Evolutionary conservation across 2,113 vertebrate species (phyloP), one percentile per base, ranked within the genome.

Genomic region (Machaerirhynchus nigripectus): DNA sequence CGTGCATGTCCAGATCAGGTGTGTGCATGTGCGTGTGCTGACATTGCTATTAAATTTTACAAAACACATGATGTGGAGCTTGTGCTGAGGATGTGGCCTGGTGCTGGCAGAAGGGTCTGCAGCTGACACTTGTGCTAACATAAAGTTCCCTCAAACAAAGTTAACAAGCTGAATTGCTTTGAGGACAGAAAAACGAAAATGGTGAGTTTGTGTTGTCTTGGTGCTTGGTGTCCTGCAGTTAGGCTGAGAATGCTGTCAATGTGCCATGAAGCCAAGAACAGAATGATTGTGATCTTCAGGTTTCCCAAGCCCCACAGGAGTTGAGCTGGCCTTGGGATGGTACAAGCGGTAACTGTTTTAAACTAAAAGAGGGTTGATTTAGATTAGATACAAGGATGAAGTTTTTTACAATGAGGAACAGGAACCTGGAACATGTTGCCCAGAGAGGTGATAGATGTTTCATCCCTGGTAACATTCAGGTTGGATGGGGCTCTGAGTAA

Each of bases 21-120:
- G 17, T 27, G 35, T 15, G 37, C 49, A 7, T 11, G 14, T 35
- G 49, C 0, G 0, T 47, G 16, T 20, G 24, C 59, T 1, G 7
- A 47, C 7, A 5, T 5, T 11, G n/a, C 33, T n/a, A 5, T 35
- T 39, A 50, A 11, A 46, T 61, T 39, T 46, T 84, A 40, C 55
- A 50, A 35, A 77, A 4, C 12, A 12, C 15, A 10, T 0, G 0
- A 10, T 15, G 21, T 7, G 35, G 21, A 64, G 22, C 65, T 17
- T 44, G 37, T 35, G 49, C 39, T 64, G 65, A 71, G 21, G 28
- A 47, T 10, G 44, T 57, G 55, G 20, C 13, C 77, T 73, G 80
- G 10, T 59, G 49, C 15, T 73, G 40, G 10, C 1, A 7, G 46
- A 89, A 71, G 19, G 35, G 9, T 27, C 26, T 68, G 39, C 44